Evolutionary conservation across 2,797 vertebrate species (phyloP).

Genomic region (Halcyon smyrnensis): DNA sequence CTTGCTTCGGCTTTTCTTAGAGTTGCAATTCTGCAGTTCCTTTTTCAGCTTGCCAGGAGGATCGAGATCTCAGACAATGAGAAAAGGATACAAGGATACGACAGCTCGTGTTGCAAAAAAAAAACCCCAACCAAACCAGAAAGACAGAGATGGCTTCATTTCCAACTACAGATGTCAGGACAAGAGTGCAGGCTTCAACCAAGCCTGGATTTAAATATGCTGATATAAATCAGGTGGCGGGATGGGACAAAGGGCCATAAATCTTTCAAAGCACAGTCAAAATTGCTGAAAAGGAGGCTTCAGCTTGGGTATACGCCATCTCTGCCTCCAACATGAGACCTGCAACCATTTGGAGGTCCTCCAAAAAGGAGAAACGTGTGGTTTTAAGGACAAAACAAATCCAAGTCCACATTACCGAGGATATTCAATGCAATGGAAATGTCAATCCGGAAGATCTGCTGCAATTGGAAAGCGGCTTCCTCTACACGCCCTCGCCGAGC

Average conservation of each 20-base stretch:
- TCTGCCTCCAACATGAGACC: constrained; percentile 42
- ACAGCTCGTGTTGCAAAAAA: neutral
- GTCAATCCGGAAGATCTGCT: constrained; percentile 82
- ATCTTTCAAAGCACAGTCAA: constrained; percentile 35
- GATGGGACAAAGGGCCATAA: constrained; percentile 47
- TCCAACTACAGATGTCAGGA: constrained; percentile 48
- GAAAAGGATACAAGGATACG: neutral
- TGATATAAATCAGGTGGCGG: constrained; percentile 63
- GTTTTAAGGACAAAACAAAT: constrained; percentile 52
- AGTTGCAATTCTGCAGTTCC: constrained; percentile 34
- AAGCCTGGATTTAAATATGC: constrained; percentile 39
- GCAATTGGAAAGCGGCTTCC: constrained; percentile 82
- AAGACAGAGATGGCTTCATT: constrained; percentile 56
- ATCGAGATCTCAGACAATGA: constrained; percentile 33
- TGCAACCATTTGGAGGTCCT: constrained; percentile 58
- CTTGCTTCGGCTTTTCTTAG: constrained; percentile 12
- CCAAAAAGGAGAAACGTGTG: constrained; percentile 24
- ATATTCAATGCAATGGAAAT: constrained; percentile 85
- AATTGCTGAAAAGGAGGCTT: constrained; percentile 50
- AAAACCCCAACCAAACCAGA: neutral
- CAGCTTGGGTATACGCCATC: constrained; percentile 49
- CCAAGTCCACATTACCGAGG: constrained; percentile 75
- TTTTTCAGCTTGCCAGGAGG: constrained; percentile 43
- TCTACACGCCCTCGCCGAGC: constrained; percentile 77
- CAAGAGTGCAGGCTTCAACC: constrained; percentile 19